Base-by-base conservation (phyloP, 2,888 invertebrate genomes). In the Aphidoletes aphidimyza region DNA sequence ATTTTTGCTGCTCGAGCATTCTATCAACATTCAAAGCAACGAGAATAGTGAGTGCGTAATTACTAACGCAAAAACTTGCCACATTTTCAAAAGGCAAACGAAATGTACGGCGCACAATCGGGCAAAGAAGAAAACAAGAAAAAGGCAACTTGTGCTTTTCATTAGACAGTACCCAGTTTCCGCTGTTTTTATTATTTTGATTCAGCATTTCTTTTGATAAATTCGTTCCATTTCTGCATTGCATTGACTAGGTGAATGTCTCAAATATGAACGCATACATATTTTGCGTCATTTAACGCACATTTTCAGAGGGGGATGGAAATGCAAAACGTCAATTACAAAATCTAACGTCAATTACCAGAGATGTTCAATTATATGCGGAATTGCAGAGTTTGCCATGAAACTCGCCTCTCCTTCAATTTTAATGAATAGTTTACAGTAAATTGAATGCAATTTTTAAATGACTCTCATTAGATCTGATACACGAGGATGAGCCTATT, bases 21-120 rank as follows among this genome's bases (percentile, higher is more conserved):
- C n/a, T n/a, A n/a, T n/a, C n/a, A n/a, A n/a, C n/a, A n/a, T n/a
- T n/a, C n/a, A n/a, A n/a, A 22, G 9, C 54, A 30, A 30, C 69
- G 30, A 69, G 14, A 30, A 69, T n/a, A 30, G 5, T 14, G 69
- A 30, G 69, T 69, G 69, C 69, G 69, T 69, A 69, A 69, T 69
- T 69, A 69, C 69, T 30, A 14, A 69, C 54, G 54, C 26, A 54
- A 54, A n/a, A 54, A 54, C 26, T 54, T 54, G 47, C 22, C 6
- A 54, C 22, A 1, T 54, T 54, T 54, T 17, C n/a, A 54, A 54
- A n/a, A n/a, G n/a, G n/a, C n/a, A n/a, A n/a, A n/a, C n/a, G n/a
- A n/a, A n/a, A n/a, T n/a, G n/a, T n/a, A n/a, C n/a, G n/a, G n/a
- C n/a, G n/a, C n/a, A n/a, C n/a, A n/a, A n/a, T n/a, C 42, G 14